Evolutionary conservation across 30 jellyfish, hydroid and myxozoan species (phyloP).

Genomic region (Phacellophora camtschatica): DNA sequence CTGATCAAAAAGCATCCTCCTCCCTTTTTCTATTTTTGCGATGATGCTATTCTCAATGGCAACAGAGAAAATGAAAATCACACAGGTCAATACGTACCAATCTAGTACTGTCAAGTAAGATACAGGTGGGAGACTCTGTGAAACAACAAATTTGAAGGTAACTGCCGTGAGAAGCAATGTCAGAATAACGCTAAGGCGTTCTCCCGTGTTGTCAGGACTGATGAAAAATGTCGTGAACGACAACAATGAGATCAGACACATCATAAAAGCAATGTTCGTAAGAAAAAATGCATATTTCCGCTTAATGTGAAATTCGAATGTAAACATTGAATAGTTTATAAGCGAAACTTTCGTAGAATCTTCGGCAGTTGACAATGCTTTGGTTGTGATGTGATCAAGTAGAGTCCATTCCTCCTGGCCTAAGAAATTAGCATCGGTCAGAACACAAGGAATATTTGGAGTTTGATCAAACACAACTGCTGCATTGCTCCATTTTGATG

Average conservation of each 20-base stretch:
- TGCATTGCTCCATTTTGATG: conserved; percentile 83
- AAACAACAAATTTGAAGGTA: conserved; percentile 84
- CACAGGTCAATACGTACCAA: conserved; percentile 80
- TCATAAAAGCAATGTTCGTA: conserved; percentile 86
- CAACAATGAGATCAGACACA: conserved; percentile 77
- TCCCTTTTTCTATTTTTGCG: conserved; percentile 18
- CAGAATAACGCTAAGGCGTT: conserved; percentile 82
- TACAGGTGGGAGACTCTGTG: conserved; percentile 89
- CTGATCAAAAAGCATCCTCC: background rate
- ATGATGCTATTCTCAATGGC: conserved; percentile 80
- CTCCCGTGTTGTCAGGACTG: conserved; percentile 69
- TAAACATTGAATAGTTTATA: conserved; percentile 28
- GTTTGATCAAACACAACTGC: conserved; percentile 74
- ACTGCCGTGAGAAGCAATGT: conserved; percentile 89
- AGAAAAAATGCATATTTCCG: conserved; percentile 71
- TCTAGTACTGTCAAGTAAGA: conserved; percentile 84
- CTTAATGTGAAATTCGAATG: conserved; percentile 73
- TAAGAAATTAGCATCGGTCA: conserved; percentile 64
- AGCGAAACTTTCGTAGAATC: conserved; percentile 74
- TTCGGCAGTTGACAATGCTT: conserved; percentile 29
- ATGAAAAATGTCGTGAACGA: conserved; percentile 86
- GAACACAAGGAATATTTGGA: conserved; percentile 70
- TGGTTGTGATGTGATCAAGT: conserved; percentile 64
- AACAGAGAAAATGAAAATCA: conserved; percentile 73
- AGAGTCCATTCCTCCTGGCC: conserved; percentile 89